These are phyloP conservation scores for Amphiprion ocellaris DNA, from an alignment of 2,113 vertebrate species.

Conservation along the genomic window DNA sequence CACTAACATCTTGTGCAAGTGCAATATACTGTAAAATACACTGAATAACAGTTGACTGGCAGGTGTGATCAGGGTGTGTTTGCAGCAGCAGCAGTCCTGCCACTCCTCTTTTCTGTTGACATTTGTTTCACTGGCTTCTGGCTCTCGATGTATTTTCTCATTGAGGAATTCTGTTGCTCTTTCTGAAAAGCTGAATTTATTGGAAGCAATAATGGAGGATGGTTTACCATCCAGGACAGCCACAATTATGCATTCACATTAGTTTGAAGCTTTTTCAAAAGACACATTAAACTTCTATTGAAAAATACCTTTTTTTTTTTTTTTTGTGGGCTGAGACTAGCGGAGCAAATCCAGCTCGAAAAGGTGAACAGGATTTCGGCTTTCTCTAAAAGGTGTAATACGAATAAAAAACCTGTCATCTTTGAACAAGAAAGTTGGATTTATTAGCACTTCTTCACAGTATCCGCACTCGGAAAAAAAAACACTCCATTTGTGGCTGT, in stretches of 20 bases:
- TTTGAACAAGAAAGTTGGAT: constrained; percentile 9
- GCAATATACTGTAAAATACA: constrained; percentile 80
- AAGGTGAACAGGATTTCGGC: background rate
- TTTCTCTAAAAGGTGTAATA: constrained; percentile 23
- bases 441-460: constrained; percentile 59
- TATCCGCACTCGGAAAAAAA: constrained; percentile 51
- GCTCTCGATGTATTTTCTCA: background rate
- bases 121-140: background rate
- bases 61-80: constrained; percentile 40
- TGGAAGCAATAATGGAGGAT: no score
- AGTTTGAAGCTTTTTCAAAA: constrained; percentile 17
- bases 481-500: constrained; percentile 68
- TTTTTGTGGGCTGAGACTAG: background rate
- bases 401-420: constrained; percentile 22
- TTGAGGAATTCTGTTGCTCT: constrained; percentile 5
- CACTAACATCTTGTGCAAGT: constrained; percentile 77
- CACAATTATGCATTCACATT: no score
- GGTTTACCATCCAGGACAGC: background rate
- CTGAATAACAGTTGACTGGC: constrained; percentile 62
- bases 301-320: background rate
- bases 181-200: constrained; percentile 27
- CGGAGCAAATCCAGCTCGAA: constrained; percentile 15
- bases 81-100: constrained; percentile 16
- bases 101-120: constrained; percentile 9
- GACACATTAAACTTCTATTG: background rate